Base-by-base conservation (phyloP, 2,797 vertebrate species). In the Malacoraja senta region DNA sequence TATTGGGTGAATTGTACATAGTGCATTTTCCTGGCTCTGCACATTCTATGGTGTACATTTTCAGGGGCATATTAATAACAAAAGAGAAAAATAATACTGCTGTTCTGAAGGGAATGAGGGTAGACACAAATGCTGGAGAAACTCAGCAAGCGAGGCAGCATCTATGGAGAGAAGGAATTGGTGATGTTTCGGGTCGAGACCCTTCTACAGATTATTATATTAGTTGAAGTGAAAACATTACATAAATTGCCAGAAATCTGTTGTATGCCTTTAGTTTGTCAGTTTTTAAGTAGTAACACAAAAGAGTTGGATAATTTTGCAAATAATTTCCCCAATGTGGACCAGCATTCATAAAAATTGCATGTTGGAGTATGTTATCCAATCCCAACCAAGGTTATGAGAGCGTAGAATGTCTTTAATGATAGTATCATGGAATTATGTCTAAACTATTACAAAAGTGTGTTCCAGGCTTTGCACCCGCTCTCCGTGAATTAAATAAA, bases 331-430 rank as follows among this genome's bases (percentile, higher is more conserved):
- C 32, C 35, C 15, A 44, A 15, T 80, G 78, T 15, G 12, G 78
- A 38, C 13, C 78, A 21, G 24, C 38, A 44, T 81, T 53, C 8
- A 53, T 53, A 80, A 17, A n/a, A 9, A 32, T 29, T 12, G 76
- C n/a, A 77, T 2, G 1, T 77, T n/a, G 76, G 29, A n/a, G 10
- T 12, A n/a, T 77, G 76, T 77, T 3, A n/a, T 29, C 26, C 26
- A 7, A 76, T 76, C 72, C 72, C 2, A 29, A 76, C 72, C 29
- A 94, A 29, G 94, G 94, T 94, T 95, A 94, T 94, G 94, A 93
- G 93, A 95, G 94, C 95, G 88, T 29, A 94, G 94, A 68, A 94
- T 0, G 17, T 21, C 65, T 83, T 86, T 72, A 93, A 91, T 24
- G 0, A 61, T 88, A 68, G 65, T 19, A 79, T 77, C 76, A 77